These are phyloP conservation scores for Nannoperca obscura DNA, from an alignment of 2,797 vertebrate genomes.

Conservation along the genomic window DNA sequence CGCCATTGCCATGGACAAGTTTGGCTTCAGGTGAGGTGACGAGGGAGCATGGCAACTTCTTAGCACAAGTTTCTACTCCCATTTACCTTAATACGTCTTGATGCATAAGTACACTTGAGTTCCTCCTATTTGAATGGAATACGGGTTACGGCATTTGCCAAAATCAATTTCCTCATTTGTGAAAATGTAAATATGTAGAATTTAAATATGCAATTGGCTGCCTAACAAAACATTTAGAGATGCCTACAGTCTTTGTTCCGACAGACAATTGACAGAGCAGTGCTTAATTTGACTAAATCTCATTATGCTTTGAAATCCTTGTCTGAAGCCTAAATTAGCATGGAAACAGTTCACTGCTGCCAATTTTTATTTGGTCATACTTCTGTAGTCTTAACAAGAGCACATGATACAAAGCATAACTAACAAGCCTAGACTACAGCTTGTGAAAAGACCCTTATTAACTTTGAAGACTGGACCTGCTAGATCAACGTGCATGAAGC, in stretches of 20 bases:
- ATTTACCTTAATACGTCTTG: background rate
- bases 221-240: background rate
- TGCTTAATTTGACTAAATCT: conserved; percentile 53
- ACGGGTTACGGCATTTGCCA: background rate
- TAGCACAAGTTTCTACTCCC: background rate
- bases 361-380: conserved; percentile 49
- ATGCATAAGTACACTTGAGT: background rate
- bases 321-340: conserved; percentile 50
- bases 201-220: conserved; percentile 17
- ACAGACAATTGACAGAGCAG: conserved; percentile 42
- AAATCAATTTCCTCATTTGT: background rate
- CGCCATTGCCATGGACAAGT: conserved; percentile 99
- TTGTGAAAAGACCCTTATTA: conserved; percentile 26
- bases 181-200: conserved; percentile 18
- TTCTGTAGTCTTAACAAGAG: conserved; percentile 37
- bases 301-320: conserved; percentile 53
- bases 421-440: conserved; percentile 31
- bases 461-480: conserved; percentile 4
- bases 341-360: conserved; percentile 54
- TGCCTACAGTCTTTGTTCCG: conserved; percentile 24
- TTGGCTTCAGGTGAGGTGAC: conserved; percentile 92
- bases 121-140: background rate
- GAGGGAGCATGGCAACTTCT: background rate
- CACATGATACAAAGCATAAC: conserved; percentile 22
- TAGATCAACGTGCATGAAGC: background rate